Percentiles rank a stretch among this genome's conserved stretches.
These are phyloP conservation scores for Clamator glandarius DNA, from an alignment of 2,797 vertebrate genomes.

Conservation along the genomic window DNA sequence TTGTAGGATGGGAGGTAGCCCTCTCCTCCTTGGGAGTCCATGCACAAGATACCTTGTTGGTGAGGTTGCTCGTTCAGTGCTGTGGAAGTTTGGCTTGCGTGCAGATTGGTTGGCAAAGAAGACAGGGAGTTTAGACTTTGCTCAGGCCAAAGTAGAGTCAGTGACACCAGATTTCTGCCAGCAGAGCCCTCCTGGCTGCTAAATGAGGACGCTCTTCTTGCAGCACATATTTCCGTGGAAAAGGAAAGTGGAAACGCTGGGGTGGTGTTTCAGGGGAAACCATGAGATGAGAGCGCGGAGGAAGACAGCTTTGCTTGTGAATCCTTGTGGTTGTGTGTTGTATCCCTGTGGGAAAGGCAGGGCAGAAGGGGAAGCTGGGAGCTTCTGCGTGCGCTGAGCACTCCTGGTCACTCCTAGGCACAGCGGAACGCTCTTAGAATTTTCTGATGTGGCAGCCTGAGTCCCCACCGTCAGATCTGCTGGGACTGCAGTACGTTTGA, in stretches of 20 bases:
- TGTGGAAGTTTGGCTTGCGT: neutral
- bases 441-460: no score
- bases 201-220: rapidly evolving
- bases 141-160: neutral
- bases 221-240: neutral
- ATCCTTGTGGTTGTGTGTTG: rapidly evolving
- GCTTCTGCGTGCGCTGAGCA: rapidly evolving
- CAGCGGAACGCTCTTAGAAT: neutral
- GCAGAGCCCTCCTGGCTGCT: neutral
- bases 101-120: neutral
- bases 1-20: neutral
- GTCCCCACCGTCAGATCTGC: neutral
- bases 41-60: rapidly evolving
- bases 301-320: neutral
- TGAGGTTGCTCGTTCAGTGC: neutral
- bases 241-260: neutral
- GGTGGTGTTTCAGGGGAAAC: neutral
- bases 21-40: neutral
- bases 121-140: conserved; percentile 8
- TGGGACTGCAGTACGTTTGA: neutral
- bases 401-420: neutral
- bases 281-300: neutral
- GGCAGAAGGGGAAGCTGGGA: neutral
- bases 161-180: neutral
- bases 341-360: neutral